Conservation (phyloP, 2,113 vertebrate genomes). For the Grus americana region DNA sequence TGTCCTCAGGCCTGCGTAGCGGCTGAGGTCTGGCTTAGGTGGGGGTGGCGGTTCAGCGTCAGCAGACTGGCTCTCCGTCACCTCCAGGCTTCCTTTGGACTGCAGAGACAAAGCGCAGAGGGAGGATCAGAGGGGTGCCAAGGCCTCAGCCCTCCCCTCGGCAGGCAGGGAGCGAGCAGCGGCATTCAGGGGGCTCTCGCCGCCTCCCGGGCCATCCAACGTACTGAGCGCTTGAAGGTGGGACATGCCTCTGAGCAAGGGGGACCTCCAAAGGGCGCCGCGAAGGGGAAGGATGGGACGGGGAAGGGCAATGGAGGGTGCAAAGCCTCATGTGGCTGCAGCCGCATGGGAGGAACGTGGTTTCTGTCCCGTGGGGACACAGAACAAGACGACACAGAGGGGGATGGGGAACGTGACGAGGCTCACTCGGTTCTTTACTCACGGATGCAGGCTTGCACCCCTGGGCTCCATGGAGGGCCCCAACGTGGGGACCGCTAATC, state of each 20-base stretch:
- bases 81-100: constrained; percentile 94
- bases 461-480: constrained; percentile 7
- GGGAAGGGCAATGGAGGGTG: background rate
- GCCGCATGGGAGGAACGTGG: background rate
- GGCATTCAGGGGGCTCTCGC: rapidly evolving
- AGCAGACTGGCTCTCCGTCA: constrained; percentile 94
- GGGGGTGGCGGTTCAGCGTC: constrained; percentile 93
- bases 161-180: background rate
- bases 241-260: background rate
- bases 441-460: constrained; percentile 16
- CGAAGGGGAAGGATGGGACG: rapidly evolving
- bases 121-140: background rate
- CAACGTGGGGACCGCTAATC: background rate
- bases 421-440: constrained; percentile 61
- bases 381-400: background rate
- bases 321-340: background rate
- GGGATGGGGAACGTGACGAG: background rate
- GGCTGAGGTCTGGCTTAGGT: constrained; percentile 91
- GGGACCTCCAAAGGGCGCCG: background rate
- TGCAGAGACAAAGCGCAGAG: constrained; percentile 60
- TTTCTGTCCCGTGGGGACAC: background rate
- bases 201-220: background rate
- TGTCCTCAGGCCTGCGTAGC: constrained; percentile 89
- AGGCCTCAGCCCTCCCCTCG: background rate
- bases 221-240: rapidly evolving